These are phyloP conservation scores for Physella acuta DNA, from an alignment of 1,140 invertebrate genomes.

Conservation along the genomic window DNA sequence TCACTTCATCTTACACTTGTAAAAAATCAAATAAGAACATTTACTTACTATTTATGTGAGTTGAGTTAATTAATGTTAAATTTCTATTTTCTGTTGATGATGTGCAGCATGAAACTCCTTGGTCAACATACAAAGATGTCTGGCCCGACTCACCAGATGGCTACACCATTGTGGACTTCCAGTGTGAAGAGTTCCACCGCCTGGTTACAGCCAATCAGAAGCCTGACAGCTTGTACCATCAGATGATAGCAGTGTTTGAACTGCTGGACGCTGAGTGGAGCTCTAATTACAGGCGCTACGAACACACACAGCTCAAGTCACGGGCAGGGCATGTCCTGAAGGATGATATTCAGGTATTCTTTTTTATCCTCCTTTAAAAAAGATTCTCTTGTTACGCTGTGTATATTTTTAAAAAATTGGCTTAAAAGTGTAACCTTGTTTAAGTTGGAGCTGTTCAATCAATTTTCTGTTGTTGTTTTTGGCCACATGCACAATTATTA, in stretches of 20 bases:
- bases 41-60: too few species aligned
- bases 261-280: constrained; percentile 44
- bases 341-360: constrained; percentile 20
- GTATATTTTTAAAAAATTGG: not conserved
- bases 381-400: not conserved
- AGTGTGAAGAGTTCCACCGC: constrained; percentile 38
- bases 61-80: too few species aligned
- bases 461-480: not conserved
- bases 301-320: constrained; percentile 26
- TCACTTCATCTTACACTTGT: too few species aligned
- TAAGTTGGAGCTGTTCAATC: too few species aligned
- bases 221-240: constrained; percentile 10
- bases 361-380: not conserved
- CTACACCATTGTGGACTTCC: constrained; percentile 37
- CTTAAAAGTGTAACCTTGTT: too few species aligned
- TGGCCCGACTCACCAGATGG: constrained; percentile 31
- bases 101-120: constrained; percentile 35
- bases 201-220: constrained; percentile 30
- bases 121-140: constrained; percentile 32
- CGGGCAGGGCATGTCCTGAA: constrained; percentile 14
- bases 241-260: constrained; percentile 43
- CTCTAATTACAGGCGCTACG: constrained; percentile 29
- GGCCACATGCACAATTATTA: too few species aligned
- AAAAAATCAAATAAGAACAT: too few species aligned
- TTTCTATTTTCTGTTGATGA: not conserved